phyloP scores from a whole-genome alignment of 2,888 invertebrate species.

The Scrobipalpa atriplicella region DNA sequence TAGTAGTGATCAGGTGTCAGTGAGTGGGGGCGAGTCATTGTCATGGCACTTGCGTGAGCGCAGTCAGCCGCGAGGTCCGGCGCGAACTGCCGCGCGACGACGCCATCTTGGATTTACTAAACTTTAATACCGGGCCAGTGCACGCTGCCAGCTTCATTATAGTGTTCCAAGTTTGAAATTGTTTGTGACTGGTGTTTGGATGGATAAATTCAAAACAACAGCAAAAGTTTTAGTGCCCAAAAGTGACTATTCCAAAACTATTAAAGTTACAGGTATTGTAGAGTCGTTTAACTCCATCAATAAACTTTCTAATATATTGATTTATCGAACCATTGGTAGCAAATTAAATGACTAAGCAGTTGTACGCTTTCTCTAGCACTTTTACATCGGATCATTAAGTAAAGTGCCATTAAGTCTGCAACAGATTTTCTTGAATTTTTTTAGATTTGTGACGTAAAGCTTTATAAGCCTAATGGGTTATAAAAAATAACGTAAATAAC shows the following conservation, averaged over 20 bases:
- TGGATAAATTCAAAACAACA: neutral
- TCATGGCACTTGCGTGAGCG: constrained; percentile 60
- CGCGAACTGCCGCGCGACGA: constrained; percentile 49
- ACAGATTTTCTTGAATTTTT: neutral
- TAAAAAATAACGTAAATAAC: too few species aligned
- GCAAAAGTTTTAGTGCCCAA: neutral
- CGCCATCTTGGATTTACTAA: constrained; percentile 50
- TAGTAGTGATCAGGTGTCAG: constrained; percentile 30
- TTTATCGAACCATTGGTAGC: constrained; percentile 57
- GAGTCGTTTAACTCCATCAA: constrained; percentile 43
- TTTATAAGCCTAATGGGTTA: too few species aligned
- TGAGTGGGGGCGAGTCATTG: constrained; percentile 61
- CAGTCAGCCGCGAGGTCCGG: constrained; percentile 71
- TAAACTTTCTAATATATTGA: constrained; percentile 67
- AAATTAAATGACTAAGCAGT: constrained; percentile 54
- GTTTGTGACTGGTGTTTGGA: neutral
- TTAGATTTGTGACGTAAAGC: neutral
- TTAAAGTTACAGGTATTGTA: constrained; percentile 15
- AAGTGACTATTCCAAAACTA: constrained; percentile 17
- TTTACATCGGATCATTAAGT: constrained; percentile 56
- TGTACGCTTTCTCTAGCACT: constrained; percentile 60
- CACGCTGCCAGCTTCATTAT: constrained; percentile 8
- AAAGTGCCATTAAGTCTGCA: constrained; percentile 38
- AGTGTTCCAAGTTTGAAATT: constrained; percentile 10
- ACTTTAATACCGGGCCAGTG: constrained; percentile 35